Conservation (phyloP, 2,797 vertebrate species). For the Eulemur coronatus region DNA sequence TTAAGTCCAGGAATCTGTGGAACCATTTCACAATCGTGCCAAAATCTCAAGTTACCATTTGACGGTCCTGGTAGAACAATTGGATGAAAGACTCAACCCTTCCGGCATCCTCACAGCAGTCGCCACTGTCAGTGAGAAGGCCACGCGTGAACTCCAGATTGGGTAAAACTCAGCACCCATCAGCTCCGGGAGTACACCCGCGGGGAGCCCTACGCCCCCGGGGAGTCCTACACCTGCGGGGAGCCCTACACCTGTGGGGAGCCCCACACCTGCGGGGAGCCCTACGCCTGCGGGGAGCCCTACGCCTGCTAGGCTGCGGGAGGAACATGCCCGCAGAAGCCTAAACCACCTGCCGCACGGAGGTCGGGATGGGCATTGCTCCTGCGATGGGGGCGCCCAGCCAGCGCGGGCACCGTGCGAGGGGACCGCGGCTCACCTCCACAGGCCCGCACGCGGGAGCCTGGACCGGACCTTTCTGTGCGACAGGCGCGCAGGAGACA, state of each 20-base stretch:
- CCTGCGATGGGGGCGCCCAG: background rate
- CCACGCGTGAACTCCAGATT: background rate
- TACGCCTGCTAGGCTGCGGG: background rate
- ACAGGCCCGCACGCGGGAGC: too few species aligned
- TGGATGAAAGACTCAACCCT: background rate
- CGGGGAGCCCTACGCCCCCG: too few species aligned
- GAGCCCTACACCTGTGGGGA: background rate
- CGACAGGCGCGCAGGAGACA: background rate
- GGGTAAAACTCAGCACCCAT: background rate
- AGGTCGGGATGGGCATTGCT: background rate
- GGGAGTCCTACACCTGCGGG: background rate
- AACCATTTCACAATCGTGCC: background rate
- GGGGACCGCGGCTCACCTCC: fast-evolving
- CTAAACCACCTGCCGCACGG: too few species aligned
- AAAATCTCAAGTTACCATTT: background rate
- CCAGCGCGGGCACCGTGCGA: fast-evolving
- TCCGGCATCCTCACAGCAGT: background rate
- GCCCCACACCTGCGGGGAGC: too few species aligned
- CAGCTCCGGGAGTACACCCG: background rate
- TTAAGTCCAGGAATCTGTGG: background rate
- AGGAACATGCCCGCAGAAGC: background rate
- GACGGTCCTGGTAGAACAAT: background rate
- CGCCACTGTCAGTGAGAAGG: background rate
- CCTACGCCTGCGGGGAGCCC: too few species aligned
- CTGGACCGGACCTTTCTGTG: background rate